Evolutionary conservation across 2,113 vertebrate species (phyloP), one percentile per base, ranked within the genome.

Genomic region (Circaetus gallicus): DNA sequence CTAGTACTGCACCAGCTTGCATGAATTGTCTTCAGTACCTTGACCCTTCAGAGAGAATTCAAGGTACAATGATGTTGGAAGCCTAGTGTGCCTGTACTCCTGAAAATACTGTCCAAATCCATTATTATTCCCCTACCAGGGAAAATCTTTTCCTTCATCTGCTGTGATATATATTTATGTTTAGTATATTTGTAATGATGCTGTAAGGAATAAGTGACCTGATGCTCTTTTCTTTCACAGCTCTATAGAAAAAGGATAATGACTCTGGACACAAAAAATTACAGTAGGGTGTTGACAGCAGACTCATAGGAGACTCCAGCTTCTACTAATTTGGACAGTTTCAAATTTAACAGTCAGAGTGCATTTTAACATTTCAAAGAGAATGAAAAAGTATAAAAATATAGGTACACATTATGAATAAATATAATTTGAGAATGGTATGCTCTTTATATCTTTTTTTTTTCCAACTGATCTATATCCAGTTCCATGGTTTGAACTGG

Each of bases 241-340:
- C 2, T 69, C 32, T 47, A 4, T 24, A 86, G 43, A 71, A 63
- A 72, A 89, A 31, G 7, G 3, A 38, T 36, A 32, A 53, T 45
- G 4, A 71, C 3, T 53, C 16, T 42, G 15, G 13, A 72, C 17
- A 67, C 17, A 71, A 62, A 79, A 61, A 40, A 28, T 17, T 58
- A 32, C 9, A 40, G 4, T n/a, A 56, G 1, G 2, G 1, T 28
- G 2, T 67, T 47, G 4, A 55, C 6, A 42, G 38, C 26, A 63
- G n/a, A 69, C 13, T 88, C 7, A 28, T 16, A 55, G 45, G 13
- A 52, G 20, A 29, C 2, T 58, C 18, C 34, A 91, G 19, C 3
- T 67, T 72, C 52, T 22, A 55, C 16, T 59, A 16, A 71, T 47
- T 34, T 55, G 32, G 42, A 58, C 6, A 36, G 16, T 29, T 76